Percentiles rank a stretch among this genome's conserved stretches.
These are phyloP conservation scores for Phenganax marumi DNA, from an alignment of 92 coral and sea anemone genomes.

Conservation along the genomic window DNA sequence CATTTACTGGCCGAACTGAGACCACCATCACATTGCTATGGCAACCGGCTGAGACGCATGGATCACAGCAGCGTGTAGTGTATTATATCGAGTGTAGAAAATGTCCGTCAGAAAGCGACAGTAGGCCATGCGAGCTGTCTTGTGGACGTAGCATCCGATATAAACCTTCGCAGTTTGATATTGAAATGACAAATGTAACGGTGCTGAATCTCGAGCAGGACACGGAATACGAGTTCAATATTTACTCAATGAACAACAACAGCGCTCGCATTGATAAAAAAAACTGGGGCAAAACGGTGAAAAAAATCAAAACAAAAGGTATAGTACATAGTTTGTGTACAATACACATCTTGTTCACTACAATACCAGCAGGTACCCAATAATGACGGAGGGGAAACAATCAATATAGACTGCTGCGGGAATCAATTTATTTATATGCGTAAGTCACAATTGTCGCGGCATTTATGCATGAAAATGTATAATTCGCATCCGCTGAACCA, in stretches of 20 bases:
- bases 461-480: too few relatives aligned
- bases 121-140: slow-evolving; percentile 41
- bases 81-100: slow-evolving; percentile 66
- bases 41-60: not conserved
- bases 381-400: not conserved
- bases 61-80: not conserved
- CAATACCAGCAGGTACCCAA: too few relatives aligned
- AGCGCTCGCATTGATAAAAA: not conserved
- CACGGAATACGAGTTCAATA: slow-evolving; percentile 59
- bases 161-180: slow-evolving; percentile 51
- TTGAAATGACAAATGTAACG: slow-evolving; percentile 51
- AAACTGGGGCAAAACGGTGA: not conserved
- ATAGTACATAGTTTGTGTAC: not conserved
- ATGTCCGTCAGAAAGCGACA: slow-evolving; percentile 52
- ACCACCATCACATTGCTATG: slow-evolving; percentile 13
- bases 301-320: slow-evolving; percentile 27
- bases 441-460: too few relatives aligned
- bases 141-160: slow-evolving; percentile 51
- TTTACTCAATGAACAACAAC: slow-evolving; percentile 61
- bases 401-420: too few relatives aligned
- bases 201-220: slow-evolving; percentile 55
- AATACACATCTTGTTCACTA: not conserved
- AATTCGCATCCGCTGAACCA: too few relatives aligned
- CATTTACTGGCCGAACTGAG: slow-evolving; percentile 4
- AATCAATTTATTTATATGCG: too few relatives aligned